Evolutionary conservation across 2,797 vertebrate species (phyloP), one percentile per base, ranked within the genome.

Genomic region (Galago senegalensis): DNA sequence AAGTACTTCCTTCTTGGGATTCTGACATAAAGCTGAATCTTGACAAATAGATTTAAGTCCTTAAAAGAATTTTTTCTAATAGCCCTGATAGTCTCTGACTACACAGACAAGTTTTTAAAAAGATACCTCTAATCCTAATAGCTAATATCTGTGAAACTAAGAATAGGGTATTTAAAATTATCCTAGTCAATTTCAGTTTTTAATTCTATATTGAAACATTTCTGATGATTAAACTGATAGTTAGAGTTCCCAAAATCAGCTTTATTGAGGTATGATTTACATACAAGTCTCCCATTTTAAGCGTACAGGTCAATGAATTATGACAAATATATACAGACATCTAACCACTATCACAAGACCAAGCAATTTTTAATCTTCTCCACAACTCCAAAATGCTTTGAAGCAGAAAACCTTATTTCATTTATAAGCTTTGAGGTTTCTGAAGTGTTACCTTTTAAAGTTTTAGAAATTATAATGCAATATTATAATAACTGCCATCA

Each of bases 171-270:
- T 43, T 89, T 65, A n/a, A 93, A 91, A 75, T 94, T 88, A 91
- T 53, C 92, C 86, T 91, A 93, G 40, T 90, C 37, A 87, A 80
- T 70, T 90, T 85, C 37, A 43, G 63, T 83, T 92, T 94, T 76
- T 72, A 93, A 93, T 84, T 89, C 29, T 72, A 92, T 77, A 77
- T 80, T 80, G 40, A 92, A 75, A 53, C 27, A 60, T 65, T 80
- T 80, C 69, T 86, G 27, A 80, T n/a, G 49, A 94, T 79, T 90
- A 91, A 95, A 65, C 8, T 61, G 20, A 40, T 70, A 2, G 31
- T n/a, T 46, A 77, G 10, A 76, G 67, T 92, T 85, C 73, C 86
- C 46, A 67, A 67, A 79, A 79, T 60, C 31, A 83, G 76, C 40
- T 92, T 82, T 79, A 69, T 2, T 77, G 8, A 73, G 34, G 17